Evolutionary conservation across 2,888 invertebrate genomes (phyloP), one percentile per base, ranked within the genome.

Genomic region (Entomobrya multifasciata): DNA sequence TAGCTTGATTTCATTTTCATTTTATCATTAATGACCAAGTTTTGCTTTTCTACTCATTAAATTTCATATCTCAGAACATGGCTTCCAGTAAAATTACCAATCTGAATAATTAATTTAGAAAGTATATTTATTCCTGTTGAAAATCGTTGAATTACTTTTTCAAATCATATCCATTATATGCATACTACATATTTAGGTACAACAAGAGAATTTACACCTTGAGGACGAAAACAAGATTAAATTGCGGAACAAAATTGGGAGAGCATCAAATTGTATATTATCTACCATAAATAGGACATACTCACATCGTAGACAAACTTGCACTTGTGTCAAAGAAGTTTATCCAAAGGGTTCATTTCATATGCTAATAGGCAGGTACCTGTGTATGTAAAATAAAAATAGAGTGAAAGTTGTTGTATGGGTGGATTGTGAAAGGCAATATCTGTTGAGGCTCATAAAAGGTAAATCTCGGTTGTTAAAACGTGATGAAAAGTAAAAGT

Each of bases 401-500:
- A 36, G 22, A n/a, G n/a, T n/a, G n/a, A n/a, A n/a, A n/a, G n/a
- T n/a, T n/a, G 80, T 62, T 49, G 36, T 36, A 36, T 36, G 36
- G 4, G 8, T 36, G 4, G 4, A 6, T 4, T 6, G 36, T 36
- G 36, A 6, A 36, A 4, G 36, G 67, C 55, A 55, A 67, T 17
- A 67, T 81, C 81, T 81, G 81, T 72, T 81, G 72, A 41, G 20
- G 49, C 74, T 74, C 82, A 82, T 82, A 74, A 82, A 74, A 70
- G 44, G 55, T 70, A 44, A 81, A 55, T 47, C 49, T 55, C 49
- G 74, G 49, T 60, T 72, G 74, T 36, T 84, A 84, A 84, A 84
- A 49, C 77, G 67, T 77, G 83, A 84, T 84, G 83, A 84, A 77
- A 84, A 77, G 83, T 77, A 84, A 77, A 84, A 77, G 55, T 65